Evolutionary conservation across 2,888 invertebrate species (phyloP), one percentile per base, ranked within the genome.

Genomic region (Selenia dentaria): DNA sequence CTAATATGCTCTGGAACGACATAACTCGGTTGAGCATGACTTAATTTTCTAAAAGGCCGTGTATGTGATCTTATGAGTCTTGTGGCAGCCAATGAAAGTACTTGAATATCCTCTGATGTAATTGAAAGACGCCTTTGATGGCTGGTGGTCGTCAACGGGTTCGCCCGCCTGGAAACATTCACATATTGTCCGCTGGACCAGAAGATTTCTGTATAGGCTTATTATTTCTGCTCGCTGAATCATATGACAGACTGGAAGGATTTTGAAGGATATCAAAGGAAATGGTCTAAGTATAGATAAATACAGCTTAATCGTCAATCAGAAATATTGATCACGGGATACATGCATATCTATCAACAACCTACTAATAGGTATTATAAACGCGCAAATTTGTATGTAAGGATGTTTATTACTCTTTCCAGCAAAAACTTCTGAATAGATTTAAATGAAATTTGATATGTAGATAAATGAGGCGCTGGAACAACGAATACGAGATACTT

Each of bases 41-140:
- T 45, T 39, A 56, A 56, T 52, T 42, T 47, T 33, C 43, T 51
- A 36, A 56, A 53, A 49, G 53, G 37, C 33, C 34, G 26, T n/a
- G n/a, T 42, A 46, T 40, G 47, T 57, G 57, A 54, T 55, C 57
- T 54, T 50, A 61, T 47, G 46, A 42, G 34, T 45, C 28, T 35
- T 28, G 22, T 40, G 44, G 52, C 40, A 44, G 29, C 29, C 35
- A 36, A 42, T 37, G 25, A 53, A 44, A 48, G 40, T 45, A 40
- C 32, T 37, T 39, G 39, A 31, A 46, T 33, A 31, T 44, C 37
- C 48, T 41, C 59, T 56, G 29, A 51, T 55, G 44, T 55, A 62
- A 59, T 59, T 57, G 41, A 60, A 60, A 39, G 52, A 48, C 57
- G 54, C 54, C 64, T 72, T 73, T 76, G 68, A 76, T 67, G 59